These are phyloP conservation scores for Neolamprologus falcicula DNA, from an alignment of 2,113 vertebrate genomes.

Conservation along the genomic window DNA sequence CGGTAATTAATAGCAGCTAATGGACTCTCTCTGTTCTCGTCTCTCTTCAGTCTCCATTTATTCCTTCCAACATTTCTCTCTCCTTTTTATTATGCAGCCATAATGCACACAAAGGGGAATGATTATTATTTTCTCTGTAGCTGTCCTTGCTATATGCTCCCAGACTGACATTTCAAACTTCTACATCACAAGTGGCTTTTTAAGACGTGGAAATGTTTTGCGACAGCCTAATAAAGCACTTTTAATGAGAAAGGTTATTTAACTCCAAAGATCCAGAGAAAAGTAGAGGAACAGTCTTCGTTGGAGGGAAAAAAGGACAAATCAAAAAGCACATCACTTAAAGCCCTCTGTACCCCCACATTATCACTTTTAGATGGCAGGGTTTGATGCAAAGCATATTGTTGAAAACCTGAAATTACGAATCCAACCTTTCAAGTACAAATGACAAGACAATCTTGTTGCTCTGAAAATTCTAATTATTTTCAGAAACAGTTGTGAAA, in stretches of 20 bases:
- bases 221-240: neutral
- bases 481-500: neutral
- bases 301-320: neutral
- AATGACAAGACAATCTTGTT: neutral
- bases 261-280: neutral
- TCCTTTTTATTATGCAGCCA: neutral
- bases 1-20: constrained; percentile 70
- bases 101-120: neutral
- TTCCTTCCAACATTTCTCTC: neutral
- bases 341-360: neutral
- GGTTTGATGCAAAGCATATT: neutral
- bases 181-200: neutral
- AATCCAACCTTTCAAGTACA: neutral
- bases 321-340: neutral
- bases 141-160: neutral
- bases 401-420: neutral
- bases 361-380: neutral
- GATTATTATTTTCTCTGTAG: neutral
- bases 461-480: neutral
- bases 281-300: neutral
- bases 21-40: constrained; percentile 42
- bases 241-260: neutral
- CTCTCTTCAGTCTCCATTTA: constrained; percentile 4
- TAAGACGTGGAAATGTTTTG: neutral
- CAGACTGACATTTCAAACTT: neutral